Evolutionary conservation across 1,140 invertebrate genomes (phyloP).

Genomic region (Magallana ariakensis): DNA sequence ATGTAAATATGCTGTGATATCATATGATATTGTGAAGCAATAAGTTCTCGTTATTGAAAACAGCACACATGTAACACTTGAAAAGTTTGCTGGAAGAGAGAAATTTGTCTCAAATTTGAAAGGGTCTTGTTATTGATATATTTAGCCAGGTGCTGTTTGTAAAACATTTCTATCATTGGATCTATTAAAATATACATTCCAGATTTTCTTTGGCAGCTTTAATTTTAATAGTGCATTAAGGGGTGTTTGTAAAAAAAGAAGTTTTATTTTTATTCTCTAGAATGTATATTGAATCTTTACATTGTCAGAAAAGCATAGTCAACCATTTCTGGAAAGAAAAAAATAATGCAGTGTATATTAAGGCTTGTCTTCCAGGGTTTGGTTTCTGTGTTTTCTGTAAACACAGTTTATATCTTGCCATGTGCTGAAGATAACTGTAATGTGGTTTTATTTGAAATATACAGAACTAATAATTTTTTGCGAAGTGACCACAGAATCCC

Average conservation of each 20-base stretch:
- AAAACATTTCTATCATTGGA: too few species aligned
- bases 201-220: conserved; percentile 36
- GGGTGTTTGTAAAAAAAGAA: not conserved
- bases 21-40: too few species aligned
- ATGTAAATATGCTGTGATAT: too few species aligned
- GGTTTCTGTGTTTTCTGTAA: not conserved
- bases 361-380: conserved; percentile 21
- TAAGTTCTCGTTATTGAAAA: too few species aligned
- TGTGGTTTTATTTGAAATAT: too few species aligned
- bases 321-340: not conserved
- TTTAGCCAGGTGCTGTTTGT: too few species aligned
- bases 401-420: not conserved
- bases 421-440: too few species aligned
- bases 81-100: too few species aligned
- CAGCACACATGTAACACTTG: too few species aligned
- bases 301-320: not conserved
- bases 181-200: not conserved
- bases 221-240: conserved; percentile 14
- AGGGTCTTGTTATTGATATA: too few species aligned
- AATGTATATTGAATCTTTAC: not conserved
- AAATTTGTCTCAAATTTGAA: too few species aligned
- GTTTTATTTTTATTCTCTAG: conserved; percentile 3
- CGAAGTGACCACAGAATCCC: not conserved
- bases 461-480: not conserved
- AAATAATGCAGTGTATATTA: not conserved